A percentile compares a stretch with the other conserved stretches of the same genome.
These are phyloP conservation scores for Epinephelus fuscoguttatus DNA, from an alignment of 2,113 vertebrate species.

Conservation along the genomic window DNA sequence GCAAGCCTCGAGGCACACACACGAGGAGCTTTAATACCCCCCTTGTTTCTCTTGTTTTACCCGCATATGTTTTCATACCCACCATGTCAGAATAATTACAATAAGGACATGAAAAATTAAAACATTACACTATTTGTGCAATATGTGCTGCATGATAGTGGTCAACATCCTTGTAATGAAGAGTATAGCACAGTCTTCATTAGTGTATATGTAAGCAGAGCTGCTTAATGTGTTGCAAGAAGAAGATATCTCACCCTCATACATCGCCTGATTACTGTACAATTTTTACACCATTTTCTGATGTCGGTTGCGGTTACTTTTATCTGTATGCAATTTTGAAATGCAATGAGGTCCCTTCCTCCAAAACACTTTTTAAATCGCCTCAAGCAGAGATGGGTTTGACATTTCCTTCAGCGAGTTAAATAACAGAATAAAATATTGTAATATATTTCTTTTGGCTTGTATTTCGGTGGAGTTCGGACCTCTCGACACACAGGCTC, in stretches of 20 bases:
- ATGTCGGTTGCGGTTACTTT: not conserved
- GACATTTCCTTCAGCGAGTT: conserved; percentile 9
- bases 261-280: not conserved
- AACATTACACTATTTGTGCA: conserved; percentile 20
- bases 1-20: conserved; percentile 57
- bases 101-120: conserved; percentile 42
- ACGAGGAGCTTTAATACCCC: conserved; percentile 34
- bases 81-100: conserved; percentile 60
- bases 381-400: conserved; percentile 10
- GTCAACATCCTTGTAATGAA: conserved; percentile 34
- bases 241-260: not conserved
- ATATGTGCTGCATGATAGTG: conserved; percentile 8
- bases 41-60: conserved; percentile 45
- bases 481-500: not conserved
- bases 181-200: not conserved
- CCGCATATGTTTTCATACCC: conserved; percentile 42
- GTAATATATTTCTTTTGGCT: not conserved
- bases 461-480: not conserved
- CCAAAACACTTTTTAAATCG: not conserved
- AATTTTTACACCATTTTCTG: not conserved
- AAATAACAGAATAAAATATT: not conserved
- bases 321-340: conserved; percentile 10
- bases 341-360: not conserved
- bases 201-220: not conserved
- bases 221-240: not conserved